These are phyloP conservation scores for Cephalopachus bancanus DNA, from an alignment of 2,797 vertebrate species.

Conservation along the genomic window DNA sequence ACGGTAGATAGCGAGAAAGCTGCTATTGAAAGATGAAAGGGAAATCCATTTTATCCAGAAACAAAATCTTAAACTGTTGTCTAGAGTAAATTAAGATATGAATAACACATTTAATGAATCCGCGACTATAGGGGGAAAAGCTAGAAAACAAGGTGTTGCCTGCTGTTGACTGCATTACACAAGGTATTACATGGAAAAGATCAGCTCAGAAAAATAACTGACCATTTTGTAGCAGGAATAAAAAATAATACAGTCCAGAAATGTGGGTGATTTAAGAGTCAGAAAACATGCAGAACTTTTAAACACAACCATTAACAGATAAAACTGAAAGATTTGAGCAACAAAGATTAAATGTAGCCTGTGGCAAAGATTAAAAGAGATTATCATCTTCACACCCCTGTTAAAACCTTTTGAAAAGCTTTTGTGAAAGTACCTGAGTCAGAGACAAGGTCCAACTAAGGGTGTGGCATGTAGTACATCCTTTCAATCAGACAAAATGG, in stretches of 20 bases:
- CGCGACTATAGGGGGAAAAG: not conserved
- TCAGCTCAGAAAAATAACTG: not conserved
- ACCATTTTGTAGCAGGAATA: not conserved
- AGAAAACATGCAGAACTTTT: not conserved
- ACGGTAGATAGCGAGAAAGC: not conserved
- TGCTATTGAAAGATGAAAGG: not conserved
- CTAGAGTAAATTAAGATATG: not conserved
- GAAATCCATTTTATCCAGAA: not conserved
- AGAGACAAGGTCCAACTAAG: not conserved
- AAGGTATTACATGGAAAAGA: not conserved
- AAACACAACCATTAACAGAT: not conserved
- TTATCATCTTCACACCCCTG: not conserved
- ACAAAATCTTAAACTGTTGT: not conserved
- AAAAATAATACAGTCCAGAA: not conserved
- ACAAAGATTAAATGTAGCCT: not conserved
- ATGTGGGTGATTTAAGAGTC: not conserved
- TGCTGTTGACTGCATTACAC: not conserved
- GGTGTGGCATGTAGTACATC: not conserved
- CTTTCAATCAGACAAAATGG: not conserved
- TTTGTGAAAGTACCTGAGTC: not conserved
- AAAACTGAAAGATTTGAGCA: not conserved
- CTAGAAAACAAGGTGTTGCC: not conserved
- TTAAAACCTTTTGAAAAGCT: not conserved
- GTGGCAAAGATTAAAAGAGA: conserved; percentile 6
- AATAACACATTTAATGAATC: not conserved